Conservation (phyloP, 2,888 invertebrate genomes). For the Melipona beecheii region DNA sequence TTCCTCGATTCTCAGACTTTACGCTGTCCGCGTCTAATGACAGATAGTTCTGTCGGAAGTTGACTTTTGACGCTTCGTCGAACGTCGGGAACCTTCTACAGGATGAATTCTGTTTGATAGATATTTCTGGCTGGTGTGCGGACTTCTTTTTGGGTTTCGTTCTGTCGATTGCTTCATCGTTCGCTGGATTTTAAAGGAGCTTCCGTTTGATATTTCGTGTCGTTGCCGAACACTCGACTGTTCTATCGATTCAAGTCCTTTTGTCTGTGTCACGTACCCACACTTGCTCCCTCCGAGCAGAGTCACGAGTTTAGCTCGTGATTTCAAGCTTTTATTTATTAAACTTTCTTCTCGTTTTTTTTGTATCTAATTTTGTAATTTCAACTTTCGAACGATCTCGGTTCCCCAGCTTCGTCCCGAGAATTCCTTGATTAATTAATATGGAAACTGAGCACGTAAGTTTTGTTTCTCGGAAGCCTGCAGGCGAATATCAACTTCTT, state of each 20-base stretch:
- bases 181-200: background rate
- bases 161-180: background rate
- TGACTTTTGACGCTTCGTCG: background rate
- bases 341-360: background rate
- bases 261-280: too few species aligned
- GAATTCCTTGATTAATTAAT: background rate
- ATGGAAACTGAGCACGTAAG: background rate
- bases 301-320: background rate
- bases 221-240: too few species aligned
- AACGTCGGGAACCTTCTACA: background rate
- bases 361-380: background rate
- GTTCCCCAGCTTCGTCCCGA: background rate
- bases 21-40: too few species aligned
- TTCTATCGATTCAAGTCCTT: background rate
- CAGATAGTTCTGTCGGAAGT: too few species aligned
- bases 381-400: background rate
- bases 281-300: too few species aligned
- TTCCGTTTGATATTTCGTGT: slow-evolving; percentile 1
- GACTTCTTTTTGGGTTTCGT: background rate
- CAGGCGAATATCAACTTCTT: too few species aligned
- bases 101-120: slow-evolving; percentile 5
- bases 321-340: background rate
- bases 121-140: background rate
- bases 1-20: background rate
- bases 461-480: background rate